Conservation (phyloP, 2,888 invertebrate species). For the Parapristionchus giblindavisi region DNA sequence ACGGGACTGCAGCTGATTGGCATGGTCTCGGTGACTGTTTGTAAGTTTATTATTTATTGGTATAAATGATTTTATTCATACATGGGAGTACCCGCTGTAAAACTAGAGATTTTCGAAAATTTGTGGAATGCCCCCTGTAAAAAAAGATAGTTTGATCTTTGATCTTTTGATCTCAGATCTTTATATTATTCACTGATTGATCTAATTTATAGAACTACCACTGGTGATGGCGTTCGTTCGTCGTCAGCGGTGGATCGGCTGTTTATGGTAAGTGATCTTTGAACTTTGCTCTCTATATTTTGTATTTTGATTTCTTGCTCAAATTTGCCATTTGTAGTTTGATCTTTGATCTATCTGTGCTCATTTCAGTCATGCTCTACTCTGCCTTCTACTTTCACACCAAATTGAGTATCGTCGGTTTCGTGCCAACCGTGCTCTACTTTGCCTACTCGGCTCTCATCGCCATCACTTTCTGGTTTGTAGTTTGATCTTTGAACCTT, state of each 20-base stretch:
- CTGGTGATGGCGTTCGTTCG: conserved; percentile 99
- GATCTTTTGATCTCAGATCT: background rate
- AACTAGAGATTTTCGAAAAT: no score
- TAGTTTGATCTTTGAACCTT: no score
- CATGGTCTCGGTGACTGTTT: conserved; percentile 92
- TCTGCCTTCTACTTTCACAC: conserved; percentile 95
- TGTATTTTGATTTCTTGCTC: no score
- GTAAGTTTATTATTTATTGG: conserved; percentile 75
- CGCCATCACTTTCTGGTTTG: conserved; percentile 91
- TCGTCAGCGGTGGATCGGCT: conserved; percentile 94
- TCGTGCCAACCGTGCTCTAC: conserved; percentile 93
- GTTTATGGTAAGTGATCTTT: conserved; percentile 77
- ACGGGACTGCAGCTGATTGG: conserved; percentile 95
- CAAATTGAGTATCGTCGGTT: conserved; percentile 94
- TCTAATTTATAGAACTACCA: conserved; percentile 85
- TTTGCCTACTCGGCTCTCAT: conserved; percentile 86
- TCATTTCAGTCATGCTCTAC: conserved; percentile 80
- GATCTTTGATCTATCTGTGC: background rate
- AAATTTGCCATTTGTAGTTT: no score
- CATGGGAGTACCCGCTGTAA: no score
- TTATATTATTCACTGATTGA: background rate
- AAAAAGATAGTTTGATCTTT: background rate
- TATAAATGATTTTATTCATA: background rate
- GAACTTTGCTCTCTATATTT: background rate
- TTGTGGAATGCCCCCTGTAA: no score